A percentile compares a stretch with the other conserved stretches of the same genome.
These are phyloP conservation scores for Neosilurus hyrtlii DNA, from an alignment of 2,797 vertebrate species.

Conservation along the genomic window DNA sequence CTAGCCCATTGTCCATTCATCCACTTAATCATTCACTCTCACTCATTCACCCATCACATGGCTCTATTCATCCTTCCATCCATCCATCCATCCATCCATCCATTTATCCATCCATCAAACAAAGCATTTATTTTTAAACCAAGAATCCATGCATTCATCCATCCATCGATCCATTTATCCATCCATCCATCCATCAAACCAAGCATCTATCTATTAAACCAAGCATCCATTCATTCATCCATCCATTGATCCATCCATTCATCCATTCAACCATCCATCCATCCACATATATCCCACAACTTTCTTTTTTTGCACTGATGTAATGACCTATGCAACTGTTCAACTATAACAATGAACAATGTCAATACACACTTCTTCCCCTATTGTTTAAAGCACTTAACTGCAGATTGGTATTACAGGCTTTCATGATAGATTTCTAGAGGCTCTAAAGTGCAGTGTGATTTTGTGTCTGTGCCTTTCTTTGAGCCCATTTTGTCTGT, in stretches of 20 bases:
- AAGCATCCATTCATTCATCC: not conserved
- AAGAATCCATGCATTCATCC: not conserved
- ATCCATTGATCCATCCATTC: not conserved
- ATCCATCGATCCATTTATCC: not conserved
- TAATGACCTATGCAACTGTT: not conserved
- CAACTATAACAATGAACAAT: constrained; percentile 4
- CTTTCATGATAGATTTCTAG: constrained; percentile 30
- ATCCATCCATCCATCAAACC: no score
- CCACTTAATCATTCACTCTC: not conserved
- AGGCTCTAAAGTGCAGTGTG: constrained; percentile 35
- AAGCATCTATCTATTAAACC: not conserved
- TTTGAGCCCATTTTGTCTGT: constrained; percentile 45
- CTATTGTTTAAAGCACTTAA: constrained; percentile 37
- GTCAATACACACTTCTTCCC: constrained; percentile 5
- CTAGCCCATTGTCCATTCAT: not conserved
- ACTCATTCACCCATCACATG: not conserved
- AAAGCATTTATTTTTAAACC: no score
- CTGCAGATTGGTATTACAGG: constrained; percentile 22
- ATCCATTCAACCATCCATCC: not conserved
- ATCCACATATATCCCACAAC: not conserved
- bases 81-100: not conserved
- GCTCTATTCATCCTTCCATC: not conserved
- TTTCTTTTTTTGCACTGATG: not conserved
- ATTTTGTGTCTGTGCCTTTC: constrained; percentile 30
- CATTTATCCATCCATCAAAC: not conserved